Evolutionary conservation across 2,888 invertebrate genomes (phyloP).

Genomic region (Auanema freiburgensis): DNA sequence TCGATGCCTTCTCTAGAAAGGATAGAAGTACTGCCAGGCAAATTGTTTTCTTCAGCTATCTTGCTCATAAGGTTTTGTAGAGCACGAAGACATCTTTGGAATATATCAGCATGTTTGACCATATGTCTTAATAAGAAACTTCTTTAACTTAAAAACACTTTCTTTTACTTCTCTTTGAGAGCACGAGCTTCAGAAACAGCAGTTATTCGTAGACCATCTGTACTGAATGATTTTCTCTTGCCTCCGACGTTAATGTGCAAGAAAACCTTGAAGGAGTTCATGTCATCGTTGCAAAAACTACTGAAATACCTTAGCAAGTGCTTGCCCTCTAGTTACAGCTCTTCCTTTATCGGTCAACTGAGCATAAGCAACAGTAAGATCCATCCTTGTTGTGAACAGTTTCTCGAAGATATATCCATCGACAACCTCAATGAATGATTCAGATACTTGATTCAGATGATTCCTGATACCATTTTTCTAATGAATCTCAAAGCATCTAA

Average conservation of each 20-base stretch:
- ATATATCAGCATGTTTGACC: constrained; percentile 53
- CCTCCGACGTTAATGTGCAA: constrained; percentile 41
- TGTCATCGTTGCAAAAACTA: background rate
- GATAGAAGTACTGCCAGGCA: constrained; percentile 40
- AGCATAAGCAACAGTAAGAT: constrained; percentile 45
- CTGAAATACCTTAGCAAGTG: constrained; percentile 36
- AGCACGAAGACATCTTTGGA: constrained; percentile 38
- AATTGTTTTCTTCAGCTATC: constrained; percentile 34
- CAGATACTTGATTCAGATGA: background rate
- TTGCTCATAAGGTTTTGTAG: constrained; percentile 37
- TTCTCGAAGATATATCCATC: constrained; percentile 51
- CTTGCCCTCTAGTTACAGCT: constrained; percentile 28
- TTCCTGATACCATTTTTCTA: constrained; percentile 31
- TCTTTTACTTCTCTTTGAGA: constrained; percentile 49
- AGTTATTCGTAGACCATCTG: constrained; percentile 43
- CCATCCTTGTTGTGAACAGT: constrained; percentile 35
- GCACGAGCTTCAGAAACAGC: constrained; percentile 53
- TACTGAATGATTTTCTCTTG: constrained; percentile 26
- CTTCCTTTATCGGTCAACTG: constrained; percentile 45
- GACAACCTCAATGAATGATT: constrained; percentile 28
- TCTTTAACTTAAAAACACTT: background rate
- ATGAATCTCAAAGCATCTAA: constrained; percentile 49
- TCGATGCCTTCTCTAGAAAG: constrained; percentile 54
- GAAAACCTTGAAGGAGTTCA: constrained; percentile 34
- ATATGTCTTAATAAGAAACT: constrained; percentile 34